Evolutionary conservation across 2,797 vertebrate species (phyloP), one percentile per base, ranked within the genome.

Genomic region (Craterocephalus amniculus): DNA sequence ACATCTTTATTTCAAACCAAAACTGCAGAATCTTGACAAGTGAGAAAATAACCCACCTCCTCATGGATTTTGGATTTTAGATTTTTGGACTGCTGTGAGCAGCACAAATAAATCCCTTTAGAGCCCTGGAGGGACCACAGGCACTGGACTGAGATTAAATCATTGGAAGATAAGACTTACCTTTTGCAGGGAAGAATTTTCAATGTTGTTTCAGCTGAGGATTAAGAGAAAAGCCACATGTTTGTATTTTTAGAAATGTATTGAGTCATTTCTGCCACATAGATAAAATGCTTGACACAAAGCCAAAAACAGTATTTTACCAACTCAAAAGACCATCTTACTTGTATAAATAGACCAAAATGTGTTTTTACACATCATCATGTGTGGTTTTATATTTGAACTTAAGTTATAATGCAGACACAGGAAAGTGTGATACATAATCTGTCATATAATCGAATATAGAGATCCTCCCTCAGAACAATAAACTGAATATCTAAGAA

Each of bases 61-160:
- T 31, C 29, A 2, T 2, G 5, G 29, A 31, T 26, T 38, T 27
- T 29, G 48, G 0, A 51, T 16, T 22, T 40, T n/a, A 36, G n/a
- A n/a, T n/a, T n/a, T n/a, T 63, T 58, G 20, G 18, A 66, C 20
- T 22, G 27, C 10, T 35, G 57, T 0, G 1, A 10, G 26, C 31
- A 26, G 48, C 11, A 54, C 59, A 51, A 49, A 48, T 59, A 34
- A 68, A 55, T 56, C 51, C 38, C 49, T 60, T 64, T 56, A 13
- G 10, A 48, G 16, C 10, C 3, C 31, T 26, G 7, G 24, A 31
- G 29, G 59, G 22, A 13, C 24, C 13, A 26, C 14, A 27, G 13
- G 24, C 27, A 13, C 10, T 26, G 13, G 16, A 43, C 40, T 35
- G 12, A 35, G 16, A 43, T 1, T 3, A 5, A 18, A 6, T 43